Evolutionary conservation across 2,888 invertebrate species (phyloP).

Genomic region (Eupeodes luniger): DNA sequence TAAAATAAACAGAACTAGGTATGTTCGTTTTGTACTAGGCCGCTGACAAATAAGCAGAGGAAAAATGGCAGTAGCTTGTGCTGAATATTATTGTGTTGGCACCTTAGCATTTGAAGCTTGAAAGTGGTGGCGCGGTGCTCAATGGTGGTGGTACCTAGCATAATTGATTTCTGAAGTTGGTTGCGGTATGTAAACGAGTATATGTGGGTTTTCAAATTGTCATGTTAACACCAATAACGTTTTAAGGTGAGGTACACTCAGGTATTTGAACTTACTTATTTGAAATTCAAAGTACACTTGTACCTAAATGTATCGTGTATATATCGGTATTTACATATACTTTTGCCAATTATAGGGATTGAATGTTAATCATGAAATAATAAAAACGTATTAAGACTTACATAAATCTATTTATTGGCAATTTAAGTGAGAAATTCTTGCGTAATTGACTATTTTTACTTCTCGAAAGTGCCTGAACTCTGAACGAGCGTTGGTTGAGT

Average conservation of each 20-base stretch:
- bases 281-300: background rate
- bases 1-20: background rate
- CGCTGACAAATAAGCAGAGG: background rate
- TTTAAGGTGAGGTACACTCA: background rate
- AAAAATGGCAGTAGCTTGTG: constrained; percentile 1
- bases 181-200: background rate
- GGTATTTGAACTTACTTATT: background rate
- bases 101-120: background rate
- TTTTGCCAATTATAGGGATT: no score
- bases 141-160: background rate
- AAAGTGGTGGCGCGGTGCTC: background rate
- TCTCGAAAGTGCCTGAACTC: no score
- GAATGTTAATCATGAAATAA: no score
- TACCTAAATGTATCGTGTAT: no score
- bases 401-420: no score
- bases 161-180: background rate
- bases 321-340: no score
- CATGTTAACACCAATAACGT: background rate
- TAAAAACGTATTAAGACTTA: no score
- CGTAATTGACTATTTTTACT: no score
- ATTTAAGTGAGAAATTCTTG: no score
- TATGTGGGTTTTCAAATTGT: background rate
- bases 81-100: background rate
- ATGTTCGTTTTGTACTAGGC: no score
- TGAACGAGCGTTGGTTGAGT: no score